Base-by-base conservation (phyloP, 2,888 invertebrate genomes). In the Xylota segnis region DNA sequence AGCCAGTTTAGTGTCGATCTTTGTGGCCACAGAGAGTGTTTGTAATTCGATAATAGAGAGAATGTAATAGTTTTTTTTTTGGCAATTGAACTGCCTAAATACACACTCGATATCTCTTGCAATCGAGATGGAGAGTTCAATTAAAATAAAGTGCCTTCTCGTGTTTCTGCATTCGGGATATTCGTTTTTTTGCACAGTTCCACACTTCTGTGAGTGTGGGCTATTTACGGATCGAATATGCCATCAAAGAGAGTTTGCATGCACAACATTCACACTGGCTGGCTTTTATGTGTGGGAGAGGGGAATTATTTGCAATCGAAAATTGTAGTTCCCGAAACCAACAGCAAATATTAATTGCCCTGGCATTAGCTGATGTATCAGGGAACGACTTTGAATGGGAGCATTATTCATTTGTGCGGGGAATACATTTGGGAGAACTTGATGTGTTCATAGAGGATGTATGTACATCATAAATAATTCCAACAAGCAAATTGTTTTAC, bases 111-210 rank as follows among this genome's bases (percentile, higher is more conserved):
- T 74, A 68, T 66, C 83, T 74, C 68, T 56, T 54, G 61, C 68
- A 72, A 87, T 74, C 78, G 83, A 86, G 75, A 83, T 70, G 83
- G 63, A 78, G 71, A 65, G 74, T 78, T 87, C 87, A 87, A 87
- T 87, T 87, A 87, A 83, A 87, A 78, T 74, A 70, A 78, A 87
- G 87, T 87, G 83, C 83, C 78, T 87, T 87, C 83, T 83, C 83
- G 70, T 87, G 87, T 83, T 87, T 83, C 66, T 71, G 70, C 45
- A 72, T 56, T 83, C 29, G 32, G 45, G 40, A 50, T 74, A 54
- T 18, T 52, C 18, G 10, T 47, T 16, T 66, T 45, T 56, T 71
- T 45, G 29, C 47, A 34, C 9, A 58, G 18, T 47, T 54, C 18
- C 50, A 16, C 63, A 5, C 45, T 16, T 37, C 47, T 3, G 12